Evolutionary conservation across 2,888 invertebrate species (phyloP), one percentile per base, ranked within the genome.

Genomic region (Cryptocheilus praepositus): DNA sequence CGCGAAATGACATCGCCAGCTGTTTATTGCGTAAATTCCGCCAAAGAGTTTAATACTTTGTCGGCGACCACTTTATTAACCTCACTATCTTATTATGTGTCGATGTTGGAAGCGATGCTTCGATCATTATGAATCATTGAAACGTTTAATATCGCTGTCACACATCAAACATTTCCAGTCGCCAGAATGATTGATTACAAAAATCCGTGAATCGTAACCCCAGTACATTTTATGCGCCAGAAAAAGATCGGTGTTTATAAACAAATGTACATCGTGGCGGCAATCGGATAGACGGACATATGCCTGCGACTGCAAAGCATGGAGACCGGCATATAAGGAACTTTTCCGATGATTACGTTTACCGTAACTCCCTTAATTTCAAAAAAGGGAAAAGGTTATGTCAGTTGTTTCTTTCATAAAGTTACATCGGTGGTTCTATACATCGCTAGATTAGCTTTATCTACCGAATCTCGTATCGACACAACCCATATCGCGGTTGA

Each of bases 1-100:
- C 72, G 49, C 82, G 73, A 52, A 87, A 77, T 46, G 85, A 86
- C 88, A 88, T 87, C 3, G n/a, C 46, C 13, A 22, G 46, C 18
- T 46, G 36, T 36, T 36, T 2, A 36, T 7, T 36, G 36, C 13
- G 13, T 11, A 36, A 36, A 36, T 36, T 36, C 1, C 11, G 7
- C 36, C 36, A 36, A 7, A 36, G 8, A 11, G 13, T 36, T 36
- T 36, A 36, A 11, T 36, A 3, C 25, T 5, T 36, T 36, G 11
- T 11, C 36, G 13, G 36, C 36, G 11, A 11, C 36, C 36, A 36
- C 36, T 36, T 36, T 11, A 36, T 11, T 11, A 36, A 36, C 36
- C 8, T 36, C 36, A 36, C 36, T 36, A 36, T 7, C 11, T 36
- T 36, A 11, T 36, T 36, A 7, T 36, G 11, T 7, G 36, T 36